Conservation (phyloP, 53 echinoderm and acorn worm species). For the Echinarachnius parma region DNA sequence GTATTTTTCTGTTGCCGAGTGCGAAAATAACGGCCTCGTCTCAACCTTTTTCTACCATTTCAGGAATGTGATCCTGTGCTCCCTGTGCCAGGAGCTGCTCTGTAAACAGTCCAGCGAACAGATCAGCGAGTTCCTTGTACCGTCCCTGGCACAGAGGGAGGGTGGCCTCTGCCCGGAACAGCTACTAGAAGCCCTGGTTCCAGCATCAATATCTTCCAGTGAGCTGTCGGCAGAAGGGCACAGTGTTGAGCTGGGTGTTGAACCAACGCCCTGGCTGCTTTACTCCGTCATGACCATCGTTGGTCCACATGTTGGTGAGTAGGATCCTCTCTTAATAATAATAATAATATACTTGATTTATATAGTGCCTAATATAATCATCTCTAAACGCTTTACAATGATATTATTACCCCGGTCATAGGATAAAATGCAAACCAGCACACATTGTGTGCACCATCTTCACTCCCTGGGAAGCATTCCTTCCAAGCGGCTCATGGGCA, state of each 20-base stretch:
- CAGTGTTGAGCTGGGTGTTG: slow-evolving; percentile 27
- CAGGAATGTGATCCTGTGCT: slow-evolving; percentile 55
- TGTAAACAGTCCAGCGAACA: slow-evolving; percentile 81
- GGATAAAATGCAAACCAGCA: too few species aligned
- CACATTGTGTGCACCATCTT: too few species aligned
- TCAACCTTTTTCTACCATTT: not conserved
- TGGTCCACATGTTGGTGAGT: slow-evolving; percentile 69
- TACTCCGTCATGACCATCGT: slow-evolving; percentile 79
- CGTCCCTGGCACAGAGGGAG: slow-evolving; percentile 53
- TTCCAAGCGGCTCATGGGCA: too few species aligned
- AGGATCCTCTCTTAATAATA: too few species aligned
- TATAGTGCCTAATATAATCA: too few species aligned
- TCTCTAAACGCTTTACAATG: too few species aligned
- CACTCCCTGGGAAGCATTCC: too few species aligned
- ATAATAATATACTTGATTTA: too few species aligned
- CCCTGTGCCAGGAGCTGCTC: slow-evolving; percentile 76
- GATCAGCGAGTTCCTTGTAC: slow-evolving; percentile 80
- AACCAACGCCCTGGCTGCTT: slow-evolving; percentile 89
- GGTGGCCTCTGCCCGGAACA: slow-evolving; percentile 56
- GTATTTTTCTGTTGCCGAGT: too few species aligned
- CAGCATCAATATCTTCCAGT: slow-evolving; percentile 5
- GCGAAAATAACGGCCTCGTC: too few species aligned
- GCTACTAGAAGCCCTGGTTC: slow-evolving; percentile 68
- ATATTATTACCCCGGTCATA: too few species aligned
- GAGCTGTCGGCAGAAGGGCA: slow-evolving; percentile 11